phyloP scores from a whole-genome alignment of 1,140 invertebrate genomes.

The Drosophila yakuba region DNA sequence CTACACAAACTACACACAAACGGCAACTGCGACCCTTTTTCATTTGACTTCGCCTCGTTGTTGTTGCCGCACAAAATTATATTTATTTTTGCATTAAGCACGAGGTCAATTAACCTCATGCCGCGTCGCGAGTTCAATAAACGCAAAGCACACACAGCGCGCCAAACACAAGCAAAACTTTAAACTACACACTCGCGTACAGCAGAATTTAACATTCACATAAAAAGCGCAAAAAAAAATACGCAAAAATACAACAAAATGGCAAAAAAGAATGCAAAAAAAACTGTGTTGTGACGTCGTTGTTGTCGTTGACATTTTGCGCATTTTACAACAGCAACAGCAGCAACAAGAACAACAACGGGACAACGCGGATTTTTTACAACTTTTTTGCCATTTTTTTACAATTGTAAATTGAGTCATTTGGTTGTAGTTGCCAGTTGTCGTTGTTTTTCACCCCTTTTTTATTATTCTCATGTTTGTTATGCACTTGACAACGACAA shows the following conservation, averaged over 20 bases:
- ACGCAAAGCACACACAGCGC: constrained; percentile 66
- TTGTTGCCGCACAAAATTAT: constrained; percentile 68
- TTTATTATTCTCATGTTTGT: constrained; percentile 49
- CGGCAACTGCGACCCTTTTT: constrained; percentile 62
- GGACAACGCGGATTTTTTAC: constrained; percentile 30
- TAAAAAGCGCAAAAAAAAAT: constrained; percentile 49
- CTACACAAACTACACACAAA: constrained; percentile 56
- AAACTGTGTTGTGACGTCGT: constrained; percentile 65
- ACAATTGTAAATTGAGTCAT: constrained; percentile 83
- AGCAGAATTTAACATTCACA: constrained; percentile 60
- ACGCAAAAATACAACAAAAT: constrained; percentile 11
- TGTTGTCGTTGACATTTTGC: constrained; percentile 72
- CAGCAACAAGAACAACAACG: constrained; percentile 51
- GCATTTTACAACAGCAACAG: constrained; percentile 44
- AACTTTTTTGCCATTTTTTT: constrained; percentile 50
- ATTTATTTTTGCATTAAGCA: constrained; percentile 84
- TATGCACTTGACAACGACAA: constrained; percentile 77
- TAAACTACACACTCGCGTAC: constrained; percentile 47
- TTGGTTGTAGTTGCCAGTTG: constrained; percentile 61
- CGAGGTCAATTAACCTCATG: constrained; percentile 84
- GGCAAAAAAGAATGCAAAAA: constrained; percentile 26
- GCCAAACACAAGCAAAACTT: constrained; percentile 45
- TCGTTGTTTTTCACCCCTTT: constrained; percentile 29
- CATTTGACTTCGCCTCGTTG: constrained; percentile 57
- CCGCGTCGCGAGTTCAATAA: constrained; percentile 80